These are phyloP conservation scores for Gerosis bhagava DNA, from an alignment of 2,888 invertebrate species.

Conservation along the genomic window DNA sequence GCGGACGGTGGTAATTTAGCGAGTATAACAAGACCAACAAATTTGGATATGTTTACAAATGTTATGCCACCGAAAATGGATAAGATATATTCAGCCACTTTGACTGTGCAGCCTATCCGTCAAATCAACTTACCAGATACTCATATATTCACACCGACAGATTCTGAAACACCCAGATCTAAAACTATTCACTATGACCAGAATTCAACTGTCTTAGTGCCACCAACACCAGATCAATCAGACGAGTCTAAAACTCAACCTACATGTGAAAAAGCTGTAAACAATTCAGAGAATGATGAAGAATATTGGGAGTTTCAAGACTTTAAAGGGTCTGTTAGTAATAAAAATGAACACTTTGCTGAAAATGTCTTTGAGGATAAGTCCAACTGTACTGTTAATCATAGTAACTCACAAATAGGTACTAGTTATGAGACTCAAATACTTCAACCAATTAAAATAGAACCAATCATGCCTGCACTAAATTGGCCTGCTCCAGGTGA, in stretches of 20 bases:
- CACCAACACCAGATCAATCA: slow-evolving; percentile 42
- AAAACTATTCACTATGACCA: slow-evolving; percentile 75
- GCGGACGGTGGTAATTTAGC: slow-evolving; percentile 50
- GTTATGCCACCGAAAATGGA: slow-evolving; percentile 52
- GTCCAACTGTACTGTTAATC: too few species aligned
- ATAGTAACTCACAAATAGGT: not conserved
- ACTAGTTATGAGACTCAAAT: slow-evolving; percentile 53
- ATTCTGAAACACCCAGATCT: slow-evolving; percentile 76
- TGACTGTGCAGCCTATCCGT: slow-evolving; percentile 67
- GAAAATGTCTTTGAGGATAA: too few species aligned
- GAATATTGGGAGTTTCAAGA: slow-evolving; percentile 76
- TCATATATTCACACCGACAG: slow-evolving; percentile 77
- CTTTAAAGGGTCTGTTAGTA: slow-evolving; percentile 48
- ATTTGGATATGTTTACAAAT: slow-evolving; percentile 61
- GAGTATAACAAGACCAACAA: slow-evolving; percentile 49
- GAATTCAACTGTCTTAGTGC: slow-evolving; percentile 51
- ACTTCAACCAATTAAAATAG: slow-evolving; percentile 69
- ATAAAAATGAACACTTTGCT: too few species aligned
- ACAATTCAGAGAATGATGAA: slow-evolving; percentile 32
- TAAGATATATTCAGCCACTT: slow-evolving; percentile 63
- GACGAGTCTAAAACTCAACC: slow-evolving; percentile 33
- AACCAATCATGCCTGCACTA: slow-evolving; percentile 64
- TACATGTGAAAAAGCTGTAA: not conserved
- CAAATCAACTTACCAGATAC: slow-evolving; percentile 77
- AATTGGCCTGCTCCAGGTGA: slow-evolving; percentile 79